A percentile compares a stretch with the other conserved stretches of the same genome.
phyloP scores from a whole-genome alignment of 2,888 invertebrate genomes.

The Cylindroiulus punctatus region DNA sequence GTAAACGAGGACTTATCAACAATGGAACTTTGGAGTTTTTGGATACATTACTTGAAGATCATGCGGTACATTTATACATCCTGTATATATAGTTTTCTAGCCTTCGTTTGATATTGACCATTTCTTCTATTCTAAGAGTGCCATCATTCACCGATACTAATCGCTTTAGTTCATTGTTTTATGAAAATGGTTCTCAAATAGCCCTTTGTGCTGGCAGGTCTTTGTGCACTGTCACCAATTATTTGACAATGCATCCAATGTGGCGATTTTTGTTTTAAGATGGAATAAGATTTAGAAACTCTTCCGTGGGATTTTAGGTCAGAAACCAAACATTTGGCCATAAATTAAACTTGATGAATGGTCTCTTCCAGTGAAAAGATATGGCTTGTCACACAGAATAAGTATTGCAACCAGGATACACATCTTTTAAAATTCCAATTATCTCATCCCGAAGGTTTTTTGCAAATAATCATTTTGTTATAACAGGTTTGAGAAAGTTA shows the following conservation, averaged over 20 bases:
- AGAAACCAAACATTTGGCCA: not conserved
- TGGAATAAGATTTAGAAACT: not conserved
- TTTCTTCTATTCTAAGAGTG: not conserved
- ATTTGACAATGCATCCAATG: not conserved
- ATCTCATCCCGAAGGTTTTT: no score
- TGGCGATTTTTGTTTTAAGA: not conserved
- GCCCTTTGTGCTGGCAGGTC: not conserved
- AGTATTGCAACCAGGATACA: no score
- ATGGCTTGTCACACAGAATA: not conserved
- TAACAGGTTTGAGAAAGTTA: no score
- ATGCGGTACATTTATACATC: not conserved
- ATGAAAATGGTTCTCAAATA: not conserved
- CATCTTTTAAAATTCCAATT: no score
- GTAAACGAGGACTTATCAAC: not conserved
- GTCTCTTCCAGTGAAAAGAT: not conserved
- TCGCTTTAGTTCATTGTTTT: not conserved
- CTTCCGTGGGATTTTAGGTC: not conserved
- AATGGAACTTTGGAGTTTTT: not conserved
- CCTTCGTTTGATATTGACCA: conserved; percentile 21
- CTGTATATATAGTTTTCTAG: conserved; percentile 37
- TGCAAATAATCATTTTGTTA: no score
- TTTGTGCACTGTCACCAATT: not conserved
- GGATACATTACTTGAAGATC: not conserved
- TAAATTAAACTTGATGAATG: not conserved
- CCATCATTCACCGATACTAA: not conserved